Evolutionary conservation across 2,888 invertebrate genomes (phyloP).

Genomic region (Philhelius pedissequus): DNA sequence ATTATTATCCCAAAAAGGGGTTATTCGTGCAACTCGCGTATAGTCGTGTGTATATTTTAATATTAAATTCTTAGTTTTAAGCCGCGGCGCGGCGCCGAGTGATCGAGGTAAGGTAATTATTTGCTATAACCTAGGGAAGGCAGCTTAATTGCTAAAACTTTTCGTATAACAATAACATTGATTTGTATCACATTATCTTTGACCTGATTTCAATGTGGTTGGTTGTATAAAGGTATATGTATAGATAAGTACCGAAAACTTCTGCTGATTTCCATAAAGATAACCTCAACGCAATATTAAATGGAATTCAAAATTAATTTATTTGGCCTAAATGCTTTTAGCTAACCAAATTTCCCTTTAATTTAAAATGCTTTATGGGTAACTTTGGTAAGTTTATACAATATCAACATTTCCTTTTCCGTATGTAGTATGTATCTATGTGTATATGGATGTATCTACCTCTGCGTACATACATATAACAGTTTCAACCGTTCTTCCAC

Average conservation of each 20-base stretch:
- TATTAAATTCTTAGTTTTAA: background rate
- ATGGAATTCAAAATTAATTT: conserved; percentile 12
- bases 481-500: conserved; percentile 12
- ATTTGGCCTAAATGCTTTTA: conserved; percentile 3
- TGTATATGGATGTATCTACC: background rate
- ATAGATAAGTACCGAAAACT: background rate
- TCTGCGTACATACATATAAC: too few species aligned
- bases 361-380: conserved; percentile 2
- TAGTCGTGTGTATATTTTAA: background rate
- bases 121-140: background rate
- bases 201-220: background rate
- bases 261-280: conserved; percentile 1
- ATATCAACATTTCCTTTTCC: background rate
- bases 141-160: background rate
- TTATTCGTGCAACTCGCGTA: background rate
- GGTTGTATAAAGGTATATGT: background rate
- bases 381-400: background rate
- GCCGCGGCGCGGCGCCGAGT: too few species aligned
- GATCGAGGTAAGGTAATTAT: background rate
- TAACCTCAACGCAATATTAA: conserved; percentile 4
- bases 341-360: background rate
- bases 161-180: background rate
- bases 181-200: background rate
- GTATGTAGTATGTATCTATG: too few species aligned
- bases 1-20: background rate